phyloP scores from a whole-genome alignment of 2,113 vertebrate genomes.

The Seriola rivoliana region DNA sequence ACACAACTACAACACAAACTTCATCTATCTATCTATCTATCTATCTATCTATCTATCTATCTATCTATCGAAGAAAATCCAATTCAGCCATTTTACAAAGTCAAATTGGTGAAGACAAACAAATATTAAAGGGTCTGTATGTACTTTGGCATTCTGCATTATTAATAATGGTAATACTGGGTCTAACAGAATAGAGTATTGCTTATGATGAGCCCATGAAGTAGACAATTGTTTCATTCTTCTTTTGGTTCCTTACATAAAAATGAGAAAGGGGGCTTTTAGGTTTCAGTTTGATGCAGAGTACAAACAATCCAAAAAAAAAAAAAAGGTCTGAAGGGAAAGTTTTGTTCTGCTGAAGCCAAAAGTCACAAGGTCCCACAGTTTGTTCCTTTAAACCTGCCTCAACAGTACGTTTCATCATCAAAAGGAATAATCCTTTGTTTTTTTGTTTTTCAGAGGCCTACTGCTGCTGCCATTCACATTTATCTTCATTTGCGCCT shows the following conservation, averaged over 20 bases:
- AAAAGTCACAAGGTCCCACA: neutral
- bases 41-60: no score
- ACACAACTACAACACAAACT: neutral
- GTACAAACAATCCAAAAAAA: neutral
- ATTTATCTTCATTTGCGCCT: slow-evolving; percentile 35
- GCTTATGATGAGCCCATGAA: neutral
- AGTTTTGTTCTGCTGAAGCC: neutral
- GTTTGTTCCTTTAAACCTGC: neutral
- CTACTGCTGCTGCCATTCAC: neutral
- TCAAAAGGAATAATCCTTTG: slow-evolving; percentile 10
- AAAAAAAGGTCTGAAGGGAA: neutral
- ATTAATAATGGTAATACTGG: neutral
- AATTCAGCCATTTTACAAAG: neutral
- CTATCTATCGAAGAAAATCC: no score
- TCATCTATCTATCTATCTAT: no score
- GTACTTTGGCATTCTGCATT: neutral
- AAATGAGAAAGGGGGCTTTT: neutral
- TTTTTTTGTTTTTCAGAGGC: slow-evolving; percentile 10
- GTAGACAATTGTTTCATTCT: neutral
- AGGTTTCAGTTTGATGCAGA: neutral
- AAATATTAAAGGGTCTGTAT: neutral
- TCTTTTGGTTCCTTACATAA: neutral
- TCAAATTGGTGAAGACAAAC: slow-evolving; percentile 15
- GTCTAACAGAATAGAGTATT: neutral
- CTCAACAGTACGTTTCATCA: neutral